Conservation (phyloP, 2,888 invertebrate species). For the Apodemia duryi region DNA sequence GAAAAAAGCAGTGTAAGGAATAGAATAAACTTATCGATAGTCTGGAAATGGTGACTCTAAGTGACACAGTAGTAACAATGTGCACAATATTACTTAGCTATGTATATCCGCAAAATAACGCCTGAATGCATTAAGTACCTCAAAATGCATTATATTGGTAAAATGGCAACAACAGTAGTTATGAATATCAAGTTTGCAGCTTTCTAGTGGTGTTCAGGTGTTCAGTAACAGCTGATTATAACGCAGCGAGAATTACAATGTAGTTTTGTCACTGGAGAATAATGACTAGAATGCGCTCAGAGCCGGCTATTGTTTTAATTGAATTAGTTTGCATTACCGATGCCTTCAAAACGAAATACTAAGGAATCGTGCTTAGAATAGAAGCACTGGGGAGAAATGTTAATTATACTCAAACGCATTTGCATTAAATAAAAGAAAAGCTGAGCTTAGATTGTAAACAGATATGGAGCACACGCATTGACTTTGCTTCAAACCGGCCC, state of each 20-base stretch:
- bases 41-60: too few species aligned
- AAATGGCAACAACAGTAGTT: background rate
- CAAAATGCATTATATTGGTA: background rate
- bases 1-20: too few species aligned
- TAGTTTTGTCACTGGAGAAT: conserved; percentile 5
- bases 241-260: conserved; percentile 7
- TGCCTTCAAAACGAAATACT: conserved; percentile 19
- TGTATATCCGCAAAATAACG: too few species aligned
- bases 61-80: too few species aligned
- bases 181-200: background rate
- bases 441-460: conserved; percentile 14
- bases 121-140: too few species aligned
- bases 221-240: conserved; percentile 7
- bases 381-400: conserved; percentile 41
- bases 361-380: conserved; percentile 19
- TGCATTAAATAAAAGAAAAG: conserved; percentile 49
- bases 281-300: conserved; percentile 5
- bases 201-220: conserved; percentile 6
- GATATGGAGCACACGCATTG: background rate
- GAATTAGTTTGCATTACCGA: conserved; percentile 13
- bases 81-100: too few species aligned
- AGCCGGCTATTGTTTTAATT: conserved; percentile 11
- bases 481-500: background rate
- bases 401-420: conserved; percentile 48
- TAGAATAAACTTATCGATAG: too few species aligned